Evolutionary conservation across 2,113 vertebrate genomes (phyloP).

Genomic region (Poeciliopsis turrubarensis): DNA sequence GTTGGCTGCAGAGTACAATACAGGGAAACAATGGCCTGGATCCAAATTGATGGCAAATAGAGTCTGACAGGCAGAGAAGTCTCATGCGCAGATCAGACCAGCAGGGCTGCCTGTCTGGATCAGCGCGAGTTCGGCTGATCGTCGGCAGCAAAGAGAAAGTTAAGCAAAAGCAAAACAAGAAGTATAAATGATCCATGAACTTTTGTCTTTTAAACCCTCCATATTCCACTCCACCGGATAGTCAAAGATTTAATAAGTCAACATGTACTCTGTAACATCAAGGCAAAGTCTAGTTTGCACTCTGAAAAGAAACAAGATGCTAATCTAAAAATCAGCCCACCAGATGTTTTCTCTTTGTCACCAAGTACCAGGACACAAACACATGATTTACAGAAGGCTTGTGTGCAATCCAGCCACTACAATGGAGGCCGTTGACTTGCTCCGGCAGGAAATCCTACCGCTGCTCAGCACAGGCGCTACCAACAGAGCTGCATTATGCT

Average conservation of each 20-base stretch:
- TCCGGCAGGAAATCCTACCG: neutral
- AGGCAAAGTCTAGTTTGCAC: constrained; percentile 10
- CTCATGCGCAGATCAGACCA: constrained; percentile 66
- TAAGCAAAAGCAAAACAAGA: constrained; percentile 24
- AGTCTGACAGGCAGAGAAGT: constrained; percentile 62
- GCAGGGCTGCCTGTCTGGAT: constrained; percentile 66
- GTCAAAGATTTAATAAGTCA: constrained; percentile 1
- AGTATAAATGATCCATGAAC: constrained; percentile 17
- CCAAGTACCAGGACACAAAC: constrained; percentile 4
- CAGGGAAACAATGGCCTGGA: constrained; percentile 24
- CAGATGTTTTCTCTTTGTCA: neutral
- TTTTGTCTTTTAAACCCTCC: constrained; percentile 16
- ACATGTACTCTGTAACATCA: constrained; percentile 2
- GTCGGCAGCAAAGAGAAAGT: constrained; percentile 6
- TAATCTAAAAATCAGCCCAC: constrained; percentile 9
- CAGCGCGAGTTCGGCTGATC: constrained; percentile 33
- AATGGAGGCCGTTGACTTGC: neutral
- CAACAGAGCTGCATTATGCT: neutral
- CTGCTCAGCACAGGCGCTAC: neutral
- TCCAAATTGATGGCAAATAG: constrained; percentile 63
- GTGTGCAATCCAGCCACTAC: constrained; percentile 3
- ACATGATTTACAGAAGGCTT: neutral
- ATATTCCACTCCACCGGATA: constrained; percentile 22
- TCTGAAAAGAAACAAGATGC: constrained; percentile 9
- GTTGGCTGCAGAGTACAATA: constrained; percentile 18